Base-by-base conservation (phyloP, 2,797 vertebrate genomes). In the Alosa sapidissima region DNA sequence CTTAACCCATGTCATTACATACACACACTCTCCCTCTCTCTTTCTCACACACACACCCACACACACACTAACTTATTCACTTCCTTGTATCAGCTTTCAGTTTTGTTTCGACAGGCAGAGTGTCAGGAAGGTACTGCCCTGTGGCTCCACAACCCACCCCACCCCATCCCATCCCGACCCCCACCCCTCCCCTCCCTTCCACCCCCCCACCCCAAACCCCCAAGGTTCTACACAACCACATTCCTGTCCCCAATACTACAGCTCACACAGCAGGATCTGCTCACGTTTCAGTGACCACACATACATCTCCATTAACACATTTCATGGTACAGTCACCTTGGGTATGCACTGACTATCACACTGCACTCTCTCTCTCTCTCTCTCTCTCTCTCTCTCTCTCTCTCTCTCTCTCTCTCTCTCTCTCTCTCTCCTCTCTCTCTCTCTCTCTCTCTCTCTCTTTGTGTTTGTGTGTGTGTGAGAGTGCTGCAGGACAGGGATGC, bases 61-160 rank as follows among this genome's bases (percentile, higher is more conserved):
- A 62, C 52, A 81, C 48, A 51, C 84, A 82, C 60, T 28, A 0
- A 62, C 60, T n/a, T 62, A n/a, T 72, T 36, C 65, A 81, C 72
- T 54, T 81, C 52, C 60, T 62, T 45, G 81, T 72, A 82, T 62
- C 83, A 82, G 41, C 87, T 89, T 78, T 86, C 86, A 47, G 81
- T 72, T 90, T 87, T 88, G 89, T 90, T 89, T 88, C 87, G 83
- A 89, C 89, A 90, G 86, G 89, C 88, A 87, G 58, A 83, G 72
- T 58, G 83, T 86, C 85, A 88, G 81, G 51, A 87, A 55, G 82
- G 60, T 58, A 81, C 51, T 19, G 75, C 19, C 60, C n/a, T 84
- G 65, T 83, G 81, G 78, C 41, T 72, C 48, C 85, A 83, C 81
- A 81, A 3, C 21, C n/a, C 81, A 81, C 6, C 21, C n/a, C 81